phyloP scores from a whole-genome alignment of 2,888 invertebrate genomes.

The Patella ulyssiponensis region DNA sequence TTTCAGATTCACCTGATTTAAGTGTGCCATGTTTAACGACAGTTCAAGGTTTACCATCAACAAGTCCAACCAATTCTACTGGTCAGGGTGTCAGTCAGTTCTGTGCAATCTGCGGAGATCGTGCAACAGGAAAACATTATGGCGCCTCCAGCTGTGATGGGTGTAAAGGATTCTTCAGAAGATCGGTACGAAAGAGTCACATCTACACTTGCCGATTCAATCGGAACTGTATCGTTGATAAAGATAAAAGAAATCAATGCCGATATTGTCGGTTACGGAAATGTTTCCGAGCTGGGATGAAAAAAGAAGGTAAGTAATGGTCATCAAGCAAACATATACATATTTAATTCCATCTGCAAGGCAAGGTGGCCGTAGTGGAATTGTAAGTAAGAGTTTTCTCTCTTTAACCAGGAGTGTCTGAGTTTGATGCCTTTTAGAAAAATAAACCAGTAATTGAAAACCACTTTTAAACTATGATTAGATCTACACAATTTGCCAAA shows the following conservation, averaged over 20 bases:
- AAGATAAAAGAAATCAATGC: slow-evolving; percentile 97
- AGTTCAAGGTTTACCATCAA: slow-evolving; percentile 12
- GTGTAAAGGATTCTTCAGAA: slow-evolving; percentile 83
- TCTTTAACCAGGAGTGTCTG: too few relatives aligned
- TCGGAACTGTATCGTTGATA: slow-evolving; percentile 93
- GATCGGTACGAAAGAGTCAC: slow-evolving; percentile 85
- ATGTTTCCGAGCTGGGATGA: slow-evolving; percentile 98
- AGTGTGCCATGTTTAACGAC: slow-evolving; percentile 37
- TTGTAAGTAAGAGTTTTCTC: too few relatives aligned
- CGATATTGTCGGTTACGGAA: slow-evolving; percentile 94
- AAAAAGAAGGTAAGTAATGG: slow-evolving; percentile 75
- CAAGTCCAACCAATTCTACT: slow-evolving; percentile 38
- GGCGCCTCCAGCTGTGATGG: slow-evolving; percentile 96
- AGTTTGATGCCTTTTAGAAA: too few relatives aligned
- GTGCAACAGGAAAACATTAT: slow-evolving; percentile 89
- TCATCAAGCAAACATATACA: too few relatives aligned
- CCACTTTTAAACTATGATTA: too few relatives aligned
- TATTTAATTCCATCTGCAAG: too few relatives aligned
- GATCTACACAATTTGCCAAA: too few relatives aligned
- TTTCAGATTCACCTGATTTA: slow-evolving; percentile 50
- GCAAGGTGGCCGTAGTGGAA: too few relatives aligned
- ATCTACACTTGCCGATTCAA: slow-evolving; percentile 94
- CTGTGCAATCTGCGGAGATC: slow-evolving; percentile 95
- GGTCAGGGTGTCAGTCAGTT: slow-evolving; percentile 55
- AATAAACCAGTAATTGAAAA: too few relatives aligned